Evolutionary conservation across 2,113 vertebrate genomes (phyloP), one percentile per base, ranked within the genome.

Genomic region (Bambusicola thoracicus): DNA sequence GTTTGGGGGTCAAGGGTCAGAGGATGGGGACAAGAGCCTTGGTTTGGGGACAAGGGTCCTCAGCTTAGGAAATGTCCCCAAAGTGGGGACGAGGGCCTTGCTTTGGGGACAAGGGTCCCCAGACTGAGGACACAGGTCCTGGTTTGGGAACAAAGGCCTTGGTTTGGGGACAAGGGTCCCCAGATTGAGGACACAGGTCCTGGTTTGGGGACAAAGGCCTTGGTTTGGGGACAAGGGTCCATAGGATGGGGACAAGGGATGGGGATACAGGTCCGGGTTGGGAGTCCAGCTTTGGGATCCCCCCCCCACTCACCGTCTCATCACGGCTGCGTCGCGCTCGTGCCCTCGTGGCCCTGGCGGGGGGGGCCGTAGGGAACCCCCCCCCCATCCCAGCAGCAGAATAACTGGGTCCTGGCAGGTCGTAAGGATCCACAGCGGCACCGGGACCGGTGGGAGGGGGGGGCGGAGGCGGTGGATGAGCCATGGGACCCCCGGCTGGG

Each of bases 371-470:
- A 30, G 91, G 24, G 38, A 97, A 98, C 55, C 94, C 43, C 55
- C 94, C 43, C 2, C 97, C 94, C 80, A 98, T 63, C 34, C 97
- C 97, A 0, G 98, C 97, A 0, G 97, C 95, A 1, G 98, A 98
- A 87, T 98, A 99, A 85, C 99, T 99, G 72, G 99, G 98, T 30
- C 99, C 98, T 0, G 99, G 99, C 83, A 99, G 96, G 93, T 99
- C 99, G 13, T 99, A 99, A 1, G 99, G 99, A 90, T 99, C 99
- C 30, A 99, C 76, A 0, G 97, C 88, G 6, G 97, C 87, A 5
- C 46, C 46, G 5, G 46, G 46, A 46, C 19, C 46, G 9, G 46
- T 21, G 9, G 46, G 46, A 46, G 46, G 46, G 3, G 91, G 97
- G 38, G 38, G 38, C 38, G 95, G 38, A 98, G 69, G 77, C 98